Conservation (phyloP, 2,797 vertebrate genomes). For the Melanitta fusca region DNA sequence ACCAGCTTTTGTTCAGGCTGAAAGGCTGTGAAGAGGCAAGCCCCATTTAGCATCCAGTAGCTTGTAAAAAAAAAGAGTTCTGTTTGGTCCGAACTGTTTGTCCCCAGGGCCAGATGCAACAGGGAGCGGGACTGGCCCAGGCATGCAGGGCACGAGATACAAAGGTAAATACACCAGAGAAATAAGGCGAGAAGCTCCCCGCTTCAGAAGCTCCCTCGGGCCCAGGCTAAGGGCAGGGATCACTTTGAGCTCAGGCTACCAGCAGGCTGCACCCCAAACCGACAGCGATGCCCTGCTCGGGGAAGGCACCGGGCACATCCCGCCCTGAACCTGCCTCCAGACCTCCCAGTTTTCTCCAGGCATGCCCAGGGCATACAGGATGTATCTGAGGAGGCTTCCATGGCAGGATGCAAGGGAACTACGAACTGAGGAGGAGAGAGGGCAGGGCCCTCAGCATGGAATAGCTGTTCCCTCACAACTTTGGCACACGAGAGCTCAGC, state of each 20-base stretch:
- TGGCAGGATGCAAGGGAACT: background rate
- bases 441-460: background rate
- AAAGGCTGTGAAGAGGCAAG: background rate
- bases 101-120: background rate
- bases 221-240: background rate
- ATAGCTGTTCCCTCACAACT: background rate
- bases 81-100: conserved; percentile 32
- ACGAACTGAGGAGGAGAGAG: background rate
- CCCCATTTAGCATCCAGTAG: background rate
- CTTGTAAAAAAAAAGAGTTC: conserved; percentile 7
- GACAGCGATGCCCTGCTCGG: background rate
- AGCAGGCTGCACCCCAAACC: background rate
- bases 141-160: background rate
- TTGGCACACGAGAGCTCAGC: conserved; percentile 30
- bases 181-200: conserved; percentile 8
- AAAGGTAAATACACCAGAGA: background rate
- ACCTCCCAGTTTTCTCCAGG: background rate
- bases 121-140: background rate
- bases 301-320: background rate
- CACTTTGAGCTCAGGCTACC: background rate
- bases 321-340: background rate
- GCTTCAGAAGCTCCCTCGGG: background rate
- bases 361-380: background rate
- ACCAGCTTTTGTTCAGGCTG: background rate
- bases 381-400: background rate